Evolutionary conservation across 2,113 vertebrate species (phyloP).

Genomic region (Cephalopterus ornatus): DNA sequence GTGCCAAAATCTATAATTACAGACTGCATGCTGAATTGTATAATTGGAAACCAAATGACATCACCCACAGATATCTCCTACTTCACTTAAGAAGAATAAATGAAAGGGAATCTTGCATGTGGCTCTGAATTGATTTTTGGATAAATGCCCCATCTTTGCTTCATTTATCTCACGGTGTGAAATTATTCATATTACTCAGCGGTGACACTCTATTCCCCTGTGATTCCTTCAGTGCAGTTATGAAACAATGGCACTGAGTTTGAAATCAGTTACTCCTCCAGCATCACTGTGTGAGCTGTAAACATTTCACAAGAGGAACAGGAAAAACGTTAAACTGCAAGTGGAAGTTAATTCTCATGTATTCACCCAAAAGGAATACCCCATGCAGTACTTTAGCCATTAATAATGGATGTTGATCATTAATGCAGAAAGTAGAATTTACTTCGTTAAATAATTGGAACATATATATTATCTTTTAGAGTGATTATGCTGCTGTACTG

Average conservation of each 20-base stretch:
- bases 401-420: background rate
- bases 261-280: background rate
- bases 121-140: slow-evolving; percentile 35
- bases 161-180: slow-evolving; percentile 13
- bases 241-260: background rate
- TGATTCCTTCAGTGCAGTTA: background rate
- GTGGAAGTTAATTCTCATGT: background rate
- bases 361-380: background rate
- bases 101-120: background rate
- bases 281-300: background rate
- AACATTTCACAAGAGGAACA: background rate
- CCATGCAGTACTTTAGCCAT: background rate
- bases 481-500: background rate
- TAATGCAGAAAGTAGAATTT: slow-evolving; percentile 14
- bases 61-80: background rate
- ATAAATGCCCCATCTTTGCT: slow-evolving; percentile 10
- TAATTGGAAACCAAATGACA: background rate
- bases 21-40: background rate
- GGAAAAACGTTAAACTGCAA: background rate
- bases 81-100: background rate
- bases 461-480: background rate
- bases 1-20: background rate
- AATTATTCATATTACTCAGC: slow-evolving; percentile 37
- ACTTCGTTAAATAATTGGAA: background rate
- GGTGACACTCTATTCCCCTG: background rate